Percentiles rank a stretch among this genome's conserved stretches.
Evolutionary conservation across 2,113 vertebrate genomes (phyloP).

Genomic region (Rhegmatorhina hoffmannsi): DNA sequence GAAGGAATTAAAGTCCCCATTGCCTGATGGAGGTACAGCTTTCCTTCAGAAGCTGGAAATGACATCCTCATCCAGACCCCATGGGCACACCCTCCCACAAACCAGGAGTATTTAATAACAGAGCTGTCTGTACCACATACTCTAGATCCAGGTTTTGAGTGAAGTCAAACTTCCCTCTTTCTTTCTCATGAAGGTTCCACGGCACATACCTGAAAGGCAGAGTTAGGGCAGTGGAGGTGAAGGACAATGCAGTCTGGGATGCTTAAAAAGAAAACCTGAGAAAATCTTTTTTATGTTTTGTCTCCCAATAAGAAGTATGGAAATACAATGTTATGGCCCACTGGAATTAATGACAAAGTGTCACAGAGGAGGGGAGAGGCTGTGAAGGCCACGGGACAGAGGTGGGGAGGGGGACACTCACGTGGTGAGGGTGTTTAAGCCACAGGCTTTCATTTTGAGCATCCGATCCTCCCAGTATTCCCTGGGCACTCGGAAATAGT

Average conservation of each 20-base stretch:
- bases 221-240: not conserved
- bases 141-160: slow-evolving; percentile 84
- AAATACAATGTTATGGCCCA: not conserved
- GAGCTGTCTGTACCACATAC: slow-evolving; percentile 72
- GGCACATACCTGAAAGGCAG: slow-evolving; percentile 82
- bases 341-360: not conserved
- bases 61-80: not conserved
- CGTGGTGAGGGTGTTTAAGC: slow-evolving; percentile 94
- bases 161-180: slow-evolving; percentile 86
- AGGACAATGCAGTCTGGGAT: not conserved
- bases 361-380: not conserved
- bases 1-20: not conserved
- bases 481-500: slow-evolving; percentile 88
- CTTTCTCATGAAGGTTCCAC: slow-evolving; percentile 91
- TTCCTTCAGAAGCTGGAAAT: not conserved
- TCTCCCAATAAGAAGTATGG: not conserved
- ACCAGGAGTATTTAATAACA: not conserved
- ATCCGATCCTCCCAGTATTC: slow-evolving; percentile 92
- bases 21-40: not conserved
- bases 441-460: slow-evolving; percentile 91
- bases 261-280: not conserved
- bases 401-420: slow-evolving; percentile 49
- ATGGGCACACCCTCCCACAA: not conserved
- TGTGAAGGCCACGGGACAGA: not conserved
- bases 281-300: not conserved